These are phyloP conservation scores for Heterochromis multidens DNA, from an alignment of 2,113 vertebrate species.

Conservation along the genomic window DNA sequence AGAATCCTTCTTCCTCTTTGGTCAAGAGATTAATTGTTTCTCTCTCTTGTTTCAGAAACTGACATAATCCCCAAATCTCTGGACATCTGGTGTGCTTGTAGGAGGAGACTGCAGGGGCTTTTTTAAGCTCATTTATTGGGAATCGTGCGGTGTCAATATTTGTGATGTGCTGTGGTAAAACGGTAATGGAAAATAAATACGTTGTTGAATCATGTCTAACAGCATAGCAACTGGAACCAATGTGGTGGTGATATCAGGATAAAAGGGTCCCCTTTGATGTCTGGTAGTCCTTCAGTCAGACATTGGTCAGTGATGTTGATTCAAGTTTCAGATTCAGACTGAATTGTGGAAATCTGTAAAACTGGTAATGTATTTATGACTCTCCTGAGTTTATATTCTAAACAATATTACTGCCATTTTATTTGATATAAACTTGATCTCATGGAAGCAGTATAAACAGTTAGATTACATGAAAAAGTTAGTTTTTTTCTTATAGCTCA, in stretches of 20 bases:
- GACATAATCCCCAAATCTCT: slow-evolving; percentile 28
- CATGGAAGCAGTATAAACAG: not conserved
- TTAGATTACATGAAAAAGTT: not conserved
- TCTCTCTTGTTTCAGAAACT: slow-evolving; percentile 9
- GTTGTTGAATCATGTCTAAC: not conserved
- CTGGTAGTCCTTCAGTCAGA: not conserved
- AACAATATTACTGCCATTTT: not conserved
- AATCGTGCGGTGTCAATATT: slow-evolving; percentile 16
- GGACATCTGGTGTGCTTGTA: slow-evolving; percentile 38
- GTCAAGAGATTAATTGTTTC: slow-evolving; percentile 8
- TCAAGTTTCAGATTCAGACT: not conserved
- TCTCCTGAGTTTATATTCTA: not conserved
- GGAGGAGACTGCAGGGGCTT: slow-evolving; percentile 9
- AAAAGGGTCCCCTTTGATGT: not conserved
- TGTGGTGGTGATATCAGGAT: not conserved
- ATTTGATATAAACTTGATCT: not conserved
- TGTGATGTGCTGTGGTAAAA: not conserved
- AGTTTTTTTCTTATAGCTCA: not conserved
- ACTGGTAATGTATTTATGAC: not conserved
- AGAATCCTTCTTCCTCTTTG: slow-evolving; percentile 2
- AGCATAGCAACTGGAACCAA: not conserved
- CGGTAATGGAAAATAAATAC: slow-evolving; percentile 16
- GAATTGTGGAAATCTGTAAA: not conserved
- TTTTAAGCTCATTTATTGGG: slow-evolving; percentile 20
- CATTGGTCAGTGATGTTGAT: not conserved